Conservation (phyloP, 2,888 invertebrate species). For the Synergus laeviventris region DNA sequence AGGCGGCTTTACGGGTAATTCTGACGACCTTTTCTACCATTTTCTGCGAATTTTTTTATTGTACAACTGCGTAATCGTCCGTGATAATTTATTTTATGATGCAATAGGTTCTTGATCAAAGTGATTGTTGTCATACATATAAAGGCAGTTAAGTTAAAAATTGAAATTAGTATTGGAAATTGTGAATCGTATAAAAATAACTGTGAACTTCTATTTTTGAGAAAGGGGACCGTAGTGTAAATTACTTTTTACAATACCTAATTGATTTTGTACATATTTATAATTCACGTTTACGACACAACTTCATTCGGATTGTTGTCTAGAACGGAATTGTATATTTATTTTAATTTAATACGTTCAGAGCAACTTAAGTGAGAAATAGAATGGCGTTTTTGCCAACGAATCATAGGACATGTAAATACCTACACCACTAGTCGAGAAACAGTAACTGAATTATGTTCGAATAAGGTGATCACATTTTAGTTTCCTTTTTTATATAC, state of each 20-base stretch:
- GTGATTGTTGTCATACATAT: neutral
- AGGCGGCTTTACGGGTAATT: constrained; percentile 48
- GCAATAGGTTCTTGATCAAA: neutral
- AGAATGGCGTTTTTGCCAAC: neutral
- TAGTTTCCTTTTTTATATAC: constrained; percentile 49
- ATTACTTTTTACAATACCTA: constrained; percentile 19
- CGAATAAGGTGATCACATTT: constrained; percentile 45
- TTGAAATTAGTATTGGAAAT: constrained; percentile 32
- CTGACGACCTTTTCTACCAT: constrained; percentile 44
- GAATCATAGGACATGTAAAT: constrained; percentile 45
- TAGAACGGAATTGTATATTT: neutral
- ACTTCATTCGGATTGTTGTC: neutral
- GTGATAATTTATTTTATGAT: constrained; percentile 25
- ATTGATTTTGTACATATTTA: constrained; percentile 27
- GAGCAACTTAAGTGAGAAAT: constrained; percentile 15
- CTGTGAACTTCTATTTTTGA: constrained; percentile 26
- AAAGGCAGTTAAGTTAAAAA: constrained; percentile 20
- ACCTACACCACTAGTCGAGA: constrained; percentile 45
- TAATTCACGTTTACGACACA: constrained; percentile 2
- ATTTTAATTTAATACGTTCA: constrained; percentile 10
- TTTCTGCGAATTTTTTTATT: constrained; percentile 22
- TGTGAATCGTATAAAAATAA: constrained; percentile 26
- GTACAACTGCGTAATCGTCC: constrained; percentile 3
- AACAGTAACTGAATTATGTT: constrained; percentile 48
- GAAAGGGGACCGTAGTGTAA: neutral